Evolutionary conservation across 2,113 vertebrate species (phyloP), one percentile per base, ranked within the genome.

Genomic region (Ptychochromis oligacanthus): DNA sequence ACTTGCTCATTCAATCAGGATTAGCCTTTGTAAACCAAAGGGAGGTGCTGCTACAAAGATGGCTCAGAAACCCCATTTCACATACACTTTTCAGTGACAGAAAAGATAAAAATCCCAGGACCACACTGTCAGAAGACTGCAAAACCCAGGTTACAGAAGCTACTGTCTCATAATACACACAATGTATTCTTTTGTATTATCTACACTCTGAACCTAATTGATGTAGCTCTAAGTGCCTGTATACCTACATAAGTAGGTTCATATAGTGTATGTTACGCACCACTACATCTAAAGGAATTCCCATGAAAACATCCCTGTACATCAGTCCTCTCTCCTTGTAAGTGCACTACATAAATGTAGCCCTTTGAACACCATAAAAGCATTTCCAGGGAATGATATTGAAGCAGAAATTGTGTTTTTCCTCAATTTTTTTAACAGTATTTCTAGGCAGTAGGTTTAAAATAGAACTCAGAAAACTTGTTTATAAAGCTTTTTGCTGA

Each of bases 1-100:
- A 31, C 72, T 75, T 56, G 22, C 60, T 61, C 75, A 57, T 83
- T 91, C 81, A 56, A 65, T 83, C 82, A 78, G 81, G 38, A 88
- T 85, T 78, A 75, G 79, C 52, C 67, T 80, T 74, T 74, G 64
- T 31, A 81, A 83, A 75, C 34, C 55, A 64, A 77, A 31, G 24
- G 24, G 52, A 76, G 6, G 31, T 31, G 62, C 20, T 18, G 31
- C 56, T 76, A 43, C 38, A 67, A 78, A 80, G 59, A 34, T 72
- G 49, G 54, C 36, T 49, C 18, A 34, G 81, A 36, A 49, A 70
- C 18, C 18, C 11, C 18, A 34, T 49, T 49, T 9, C 36, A 38
- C 31, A 22, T 24, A 17, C n/a, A 76, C 2, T 59, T 49, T 64
- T 78, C 49, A 36, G 46, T 6, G 10, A 12, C 46, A 72, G 20